Conservation (phyloP, 2,797 vertebrate species). For the Notolepis coatsorum region DNA sequence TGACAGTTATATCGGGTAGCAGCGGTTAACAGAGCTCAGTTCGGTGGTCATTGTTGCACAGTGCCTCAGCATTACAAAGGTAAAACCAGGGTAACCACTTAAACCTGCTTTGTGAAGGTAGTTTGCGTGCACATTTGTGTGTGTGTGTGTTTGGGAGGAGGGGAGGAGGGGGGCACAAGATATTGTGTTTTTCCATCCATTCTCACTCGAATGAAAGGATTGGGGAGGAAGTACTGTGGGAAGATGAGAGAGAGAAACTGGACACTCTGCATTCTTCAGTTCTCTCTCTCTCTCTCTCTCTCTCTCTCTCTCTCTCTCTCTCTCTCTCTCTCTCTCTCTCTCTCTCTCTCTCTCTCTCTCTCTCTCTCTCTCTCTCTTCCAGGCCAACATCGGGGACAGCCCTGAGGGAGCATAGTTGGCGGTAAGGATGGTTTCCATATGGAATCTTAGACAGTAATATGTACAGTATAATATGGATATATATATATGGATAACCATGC, state of each 20-base stretch:
- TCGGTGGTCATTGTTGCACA: background rate
- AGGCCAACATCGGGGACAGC: too few relatives aligned
- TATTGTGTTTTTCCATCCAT: conserved; percentile 8
- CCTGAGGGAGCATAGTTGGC: too few relatives aligned
- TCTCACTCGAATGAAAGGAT: background rate
- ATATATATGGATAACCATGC: too few relatives aligned
- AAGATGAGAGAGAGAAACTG: conserved; percentile 39
- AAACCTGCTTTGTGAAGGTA: too few relatives aligned
- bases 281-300: too few relatives aligned
- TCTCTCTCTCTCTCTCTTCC: background rate
- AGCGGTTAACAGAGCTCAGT: too few relatives aligned
- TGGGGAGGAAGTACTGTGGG: conserved; percentile 14
- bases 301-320: background rate
- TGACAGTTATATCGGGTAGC: background rate
- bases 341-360: background rate
- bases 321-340: background rate
- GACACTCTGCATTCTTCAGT: conserved; percentile 49
- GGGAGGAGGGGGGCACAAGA: too few relatives aligned
- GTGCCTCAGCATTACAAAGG: background rate
- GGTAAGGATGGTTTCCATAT: too few relatives aligned
- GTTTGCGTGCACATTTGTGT: background rate
- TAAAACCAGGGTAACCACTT: conserved; percentile 5
- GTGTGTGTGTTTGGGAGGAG: too few relatives aligned
- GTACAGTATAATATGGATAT: too few relatives aligned
- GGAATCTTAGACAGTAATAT: too few relatives aligned